Conservation (phyloP, 2,888 invertebrate genomes). For the Sericinus montela region DNA sequence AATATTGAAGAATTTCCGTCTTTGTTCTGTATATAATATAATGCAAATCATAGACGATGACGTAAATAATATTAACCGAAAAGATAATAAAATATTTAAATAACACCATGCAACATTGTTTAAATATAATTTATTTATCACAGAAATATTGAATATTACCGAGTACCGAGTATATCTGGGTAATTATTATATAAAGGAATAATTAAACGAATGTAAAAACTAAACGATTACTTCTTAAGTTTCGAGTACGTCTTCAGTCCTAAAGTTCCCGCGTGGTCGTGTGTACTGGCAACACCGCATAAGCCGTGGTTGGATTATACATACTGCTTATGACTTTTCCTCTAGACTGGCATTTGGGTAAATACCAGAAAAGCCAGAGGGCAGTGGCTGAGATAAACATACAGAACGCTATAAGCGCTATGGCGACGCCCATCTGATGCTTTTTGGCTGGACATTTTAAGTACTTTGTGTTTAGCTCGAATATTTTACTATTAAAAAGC, state of each 20-base stretch:
- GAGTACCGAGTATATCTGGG: too few species aligned
- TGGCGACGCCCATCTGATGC: conserved; percentile 34
- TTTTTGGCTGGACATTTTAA: conserved; percentile 50
- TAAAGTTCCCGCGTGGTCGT: conserved; percentile 4
- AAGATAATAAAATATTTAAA: too few species aligned
- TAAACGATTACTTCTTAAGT: not conserved
- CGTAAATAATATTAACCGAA: too few species aligned
- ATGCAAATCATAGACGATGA: too few species aligned
- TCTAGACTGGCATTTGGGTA: conserved; percentile 42
- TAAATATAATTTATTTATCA: too few species aligned
- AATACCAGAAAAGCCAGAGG: conserved; percentile 54
- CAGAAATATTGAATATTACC: too few species aligned
- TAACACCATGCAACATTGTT: too few species aligned
- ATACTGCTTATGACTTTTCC: conserved; percentile 35
- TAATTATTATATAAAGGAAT: too few species aligned
- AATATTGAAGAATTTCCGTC: too few species aligned
- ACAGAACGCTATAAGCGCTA: conserved; percentile 43
- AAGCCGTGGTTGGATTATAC: conserved; percentile 40
- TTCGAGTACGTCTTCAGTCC: too few species aligned
- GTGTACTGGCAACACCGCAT: conserved; percentile 45
- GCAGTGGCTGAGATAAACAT: conserved; percentile 41
- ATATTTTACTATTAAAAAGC: conserved; percentile 60
- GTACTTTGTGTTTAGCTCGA: conserved; percentile 59
- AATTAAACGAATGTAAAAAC: too few species aligned
- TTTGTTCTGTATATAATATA: too few species aligned